Conservation (phyloP, 2,888 invertebrate genomes). For the Alviniconcha strummeri region DNA sequence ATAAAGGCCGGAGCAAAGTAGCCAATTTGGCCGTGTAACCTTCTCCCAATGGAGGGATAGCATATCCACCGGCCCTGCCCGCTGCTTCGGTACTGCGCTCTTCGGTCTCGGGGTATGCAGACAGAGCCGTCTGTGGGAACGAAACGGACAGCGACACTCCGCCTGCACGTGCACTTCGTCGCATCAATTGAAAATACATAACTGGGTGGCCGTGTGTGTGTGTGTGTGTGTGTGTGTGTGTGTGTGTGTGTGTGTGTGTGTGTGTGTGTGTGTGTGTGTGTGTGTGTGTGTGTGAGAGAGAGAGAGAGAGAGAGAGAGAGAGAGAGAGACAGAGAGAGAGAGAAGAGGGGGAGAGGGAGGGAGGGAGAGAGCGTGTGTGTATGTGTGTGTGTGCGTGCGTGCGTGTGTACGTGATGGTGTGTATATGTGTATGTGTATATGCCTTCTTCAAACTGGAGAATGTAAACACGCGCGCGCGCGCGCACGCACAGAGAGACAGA, state of each 20-base stretch:
- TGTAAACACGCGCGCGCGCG: no score
- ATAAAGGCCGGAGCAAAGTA: no score
- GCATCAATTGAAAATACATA: neutral
- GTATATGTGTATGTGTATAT: neutral
- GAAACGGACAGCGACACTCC: no score
- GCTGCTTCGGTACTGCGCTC: no score
- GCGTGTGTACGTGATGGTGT: neutral
- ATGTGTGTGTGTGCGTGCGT: neutral
- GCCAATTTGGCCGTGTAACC: no score
- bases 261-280: neutral
- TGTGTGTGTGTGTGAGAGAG: neutral
- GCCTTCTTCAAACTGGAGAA: no score
- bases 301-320: neutral
- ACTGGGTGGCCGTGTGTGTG: neutral
- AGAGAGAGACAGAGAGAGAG: neutral
- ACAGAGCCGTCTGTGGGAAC: no score
- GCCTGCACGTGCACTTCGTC: no score
- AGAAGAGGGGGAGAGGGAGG: neutral
- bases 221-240: neutral
- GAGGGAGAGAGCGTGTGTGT: neutral
- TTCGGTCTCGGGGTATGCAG: no score
- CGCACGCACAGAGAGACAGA: no score
- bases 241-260: neutral
- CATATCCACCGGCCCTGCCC: no score
- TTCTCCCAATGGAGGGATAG: no score